These are phyloP conservation scores for Hypolimnas misippus DNA, from an alignment of 2,888 invertebrate genomes.

Conservation along the genomic window DNA sequence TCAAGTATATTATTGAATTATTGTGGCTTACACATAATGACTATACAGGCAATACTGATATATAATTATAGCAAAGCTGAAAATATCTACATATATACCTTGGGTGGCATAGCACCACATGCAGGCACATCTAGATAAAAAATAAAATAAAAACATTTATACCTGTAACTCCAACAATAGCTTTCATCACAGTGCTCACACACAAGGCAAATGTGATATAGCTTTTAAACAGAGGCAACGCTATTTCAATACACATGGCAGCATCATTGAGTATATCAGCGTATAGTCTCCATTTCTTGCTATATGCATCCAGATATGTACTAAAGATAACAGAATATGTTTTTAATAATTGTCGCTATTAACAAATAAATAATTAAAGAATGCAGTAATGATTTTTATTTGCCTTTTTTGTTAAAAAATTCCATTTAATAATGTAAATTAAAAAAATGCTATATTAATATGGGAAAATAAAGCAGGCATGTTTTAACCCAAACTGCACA, in stretches of 20 bases:
- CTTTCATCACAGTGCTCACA: conserved; percentile 89
- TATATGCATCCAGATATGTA: conserved; percentile 92
- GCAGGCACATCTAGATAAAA: too few species aligned
- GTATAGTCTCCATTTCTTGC: conserved; percentile 97
- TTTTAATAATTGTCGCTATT: not conserved
- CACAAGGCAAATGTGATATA: conserved; percentile 87
- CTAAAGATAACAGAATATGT: conserved; percentile 62
- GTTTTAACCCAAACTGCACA: too few species aligned
- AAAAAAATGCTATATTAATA: too few species aligned
- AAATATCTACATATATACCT: too few species aligned
- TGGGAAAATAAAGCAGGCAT: too few species aligned
- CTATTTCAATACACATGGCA: conserved; percentile 94
- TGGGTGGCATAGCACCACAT: too few species aligned
- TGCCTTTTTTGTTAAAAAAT: not conserved
- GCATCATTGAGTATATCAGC: conserved; percentile 97
- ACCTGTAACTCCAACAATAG: conserved; percentile 96
- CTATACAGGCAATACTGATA: too few species aligned
- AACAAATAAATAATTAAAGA: not conserved
- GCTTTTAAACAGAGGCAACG: conserved; percentile 88
- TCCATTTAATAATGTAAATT: too few species aligned
- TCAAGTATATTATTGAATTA: too few species aligned
- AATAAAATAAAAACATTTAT: too few species aligned
- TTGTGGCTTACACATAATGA: too few species aligned
- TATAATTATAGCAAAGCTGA: too few species aligned
- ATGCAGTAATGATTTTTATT: not conserved